phyloP scores from a whole-genome alignment of 2,113 vertebrate genomes.

The Caloenas nicobarica region DNA sequence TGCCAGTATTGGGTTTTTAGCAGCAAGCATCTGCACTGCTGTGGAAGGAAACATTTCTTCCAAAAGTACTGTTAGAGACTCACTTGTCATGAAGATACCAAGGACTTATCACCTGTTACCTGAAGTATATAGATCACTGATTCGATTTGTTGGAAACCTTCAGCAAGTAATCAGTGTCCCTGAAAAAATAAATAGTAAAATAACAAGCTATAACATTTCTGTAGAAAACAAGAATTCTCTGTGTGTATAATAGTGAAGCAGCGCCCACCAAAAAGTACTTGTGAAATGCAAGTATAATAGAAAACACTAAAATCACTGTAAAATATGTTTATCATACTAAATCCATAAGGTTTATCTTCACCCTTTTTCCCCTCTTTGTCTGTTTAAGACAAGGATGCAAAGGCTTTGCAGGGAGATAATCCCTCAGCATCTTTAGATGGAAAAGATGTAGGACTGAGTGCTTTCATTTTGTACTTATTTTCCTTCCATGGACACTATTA shows the following conservation, averaged over 20 bases:
- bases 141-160: not conserved
- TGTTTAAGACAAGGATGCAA: conserved; percentile 19
- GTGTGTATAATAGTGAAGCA: not conserved
- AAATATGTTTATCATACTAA: conserved; percentile 30
- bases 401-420: conserved; percentile 60
- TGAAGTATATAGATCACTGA: not conserved
- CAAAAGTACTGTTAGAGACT: not conserved
- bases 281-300: not conserved
- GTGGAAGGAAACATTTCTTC: not conserved
- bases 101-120: not conserved
- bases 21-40: not conserved
- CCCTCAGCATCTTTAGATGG: conserved; percentile 50
- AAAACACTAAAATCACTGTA: not conserved
- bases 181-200: not conserved
- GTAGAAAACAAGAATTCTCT: not conserved
- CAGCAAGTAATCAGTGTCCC: not conserved
- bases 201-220: not conserved
- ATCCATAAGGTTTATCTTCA: conserved; percentile 55
- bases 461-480: conserved; percentile 39
- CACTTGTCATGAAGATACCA: not conserved
- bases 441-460: conserved; percentile 47
- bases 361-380: conserved; percentile 5
- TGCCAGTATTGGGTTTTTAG: not conserved
- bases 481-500: conserved; percentile 5
- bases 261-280: not conserved